Percentiles rank a stretch among this genome's conserved stretches.
Evolutionary conservation across 92 coral and sea anemone genomes (phyloP).

Genomic region (Phenganax stokvisi): DNA sequence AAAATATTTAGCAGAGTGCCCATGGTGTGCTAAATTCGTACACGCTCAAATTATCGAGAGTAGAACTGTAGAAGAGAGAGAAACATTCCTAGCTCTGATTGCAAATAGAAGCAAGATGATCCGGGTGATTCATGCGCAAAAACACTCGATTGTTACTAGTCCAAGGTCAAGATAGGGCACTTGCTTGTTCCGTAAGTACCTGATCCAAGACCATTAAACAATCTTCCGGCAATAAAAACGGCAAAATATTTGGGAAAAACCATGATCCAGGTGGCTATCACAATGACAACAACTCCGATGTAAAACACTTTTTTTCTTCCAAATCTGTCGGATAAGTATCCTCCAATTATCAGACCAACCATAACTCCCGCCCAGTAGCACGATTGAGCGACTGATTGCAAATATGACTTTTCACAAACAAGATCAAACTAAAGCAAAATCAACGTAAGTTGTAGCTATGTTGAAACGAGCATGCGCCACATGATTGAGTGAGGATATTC

Average conservation of each 20-base stretch:
- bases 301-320: conserved; percentile 25
- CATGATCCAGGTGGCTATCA: conserved; percentile 33
- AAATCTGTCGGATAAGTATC: conserved; percentile 27
- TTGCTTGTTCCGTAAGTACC: background rate
- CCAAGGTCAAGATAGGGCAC: too few species aligned
- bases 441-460: background rate
- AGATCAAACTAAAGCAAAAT: conserved; percentile 25
- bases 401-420: conserved; percentile 27
- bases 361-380: conserved; percentile 34
- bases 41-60: too few species aligned
- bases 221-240: conserved; percentile 30
- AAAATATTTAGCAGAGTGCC: too few species aligned
- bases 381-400: conserved; percentile 29
- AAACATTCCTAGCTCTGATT: too few species aligned
- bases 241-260: conserved; percentile 29
- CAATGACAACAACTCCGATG: conserved; percentile 12
- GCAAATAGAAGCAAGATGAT: too few species aligned
- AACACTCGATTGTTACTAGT: too few species aligned
- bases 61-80: too few species aligned
- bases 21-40: too few species aligned
- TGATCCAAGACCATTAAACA: conserved; percentile 22
- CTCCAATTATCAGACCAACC: conserved; percentile 26
- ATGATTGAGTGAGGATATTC: too few species aligned
- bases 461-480: background rate
- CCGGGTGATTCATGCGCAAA: too few species aligned